These are phyloP conservation scores for Sarcophaga variegata DNA, from an alignment of 2,888 invertebrate species.

Conservation along the genomic window DNA sequence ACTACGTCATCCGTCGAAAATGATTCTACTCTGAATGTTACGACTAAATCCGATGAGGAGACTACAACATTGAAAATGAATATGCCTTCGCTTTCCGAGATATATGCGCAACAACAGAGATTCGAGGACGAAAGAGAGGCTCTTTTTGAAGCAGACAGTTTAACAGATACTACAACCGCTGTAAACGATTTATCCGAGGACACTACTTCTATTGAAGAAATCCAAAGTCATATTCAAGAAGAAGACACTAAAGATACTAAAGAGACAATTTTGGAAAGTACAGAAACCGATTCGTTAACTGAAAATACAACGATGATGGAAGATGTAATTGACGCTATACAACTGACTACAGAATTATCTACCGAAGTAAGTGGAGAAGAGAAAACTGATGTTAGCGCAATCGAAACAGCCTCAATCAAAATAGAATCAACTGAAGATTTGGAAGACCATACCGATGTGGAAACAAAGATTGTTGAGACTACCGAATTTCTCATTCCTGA, in stretches of 20 bases:
- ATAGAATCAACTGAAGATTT: constrained; percentile 21
- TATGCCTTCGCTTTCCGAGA: constrained; percentile 73
- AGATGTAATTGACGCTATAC: neutral
- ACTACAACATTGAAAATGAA: constrained; percentile 72
- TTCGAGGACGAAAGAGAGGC: constrained; percentile 72
- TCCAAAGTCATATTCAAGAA: neutral
- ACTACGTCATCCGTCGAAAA: neutral
- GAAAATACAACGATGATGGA: constrained; percentile 29
- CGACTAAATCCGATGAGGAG: constrained; percentile 41
- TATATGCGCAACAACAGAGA: constrained; percentile 74
- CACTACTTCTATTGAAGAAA: constrained; percentile 5
- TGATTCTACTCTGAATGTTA: neutral
- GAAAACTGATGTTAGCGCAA: neutral
- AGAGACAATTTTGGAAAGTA: neutral
- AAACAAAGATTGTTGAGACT: constrained; percentile 33
- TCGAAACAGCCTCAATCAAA: constrained; percentile 11
- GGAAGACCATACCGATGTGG: constrained; percentile 8
- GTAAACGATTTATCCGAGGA: constrained; percentile 24
- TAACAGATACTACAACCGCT: constrained; percentile 37
- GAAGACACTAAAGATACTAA: neutral
- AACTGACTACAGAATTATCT: neutral
- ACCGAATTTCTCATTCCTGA: neutral
- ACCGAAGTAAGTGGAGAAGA: constrained; percentile 31
- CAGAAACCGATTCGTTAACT: neutral
- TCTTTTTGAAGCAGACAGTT: constrained; percentile 67